A percentile compares a stretch with the other conserved stretches of the same genome.
Evolutionary conservation across 2,888 invertebrate species (phyloP).

Genomic region (Metellina segmentata): DNA sequence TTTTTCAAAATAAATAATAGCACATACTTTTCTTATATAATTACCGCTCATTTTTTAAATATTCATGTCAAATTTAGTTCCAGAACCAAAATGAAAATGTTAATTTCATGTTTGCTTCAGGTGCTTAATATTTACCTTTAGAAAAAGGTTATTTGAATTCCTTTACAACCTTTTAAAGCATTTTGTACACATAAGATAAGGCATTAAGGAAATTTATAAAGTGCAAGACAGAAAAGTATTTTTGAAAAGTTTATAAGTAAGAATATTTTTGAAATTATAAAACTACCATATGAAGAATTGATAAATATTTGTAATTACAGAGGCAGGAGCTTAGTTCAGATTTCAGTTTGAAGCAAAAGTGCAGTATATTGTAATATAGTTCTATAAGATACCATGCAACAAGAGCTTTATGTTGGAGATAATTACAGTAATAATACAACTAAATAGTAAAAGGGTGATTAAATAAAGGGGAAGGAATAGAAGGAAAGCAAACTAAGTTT

Average conservation of each 20-base stretch:
- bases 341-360: slow-evolving; percentile 42
- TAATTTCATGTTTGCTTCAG: too few species aligned
- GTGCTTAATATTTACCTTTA: too few species aligned
- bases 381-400: slow-evolving; percentile 12
- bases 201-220: slow-evolving; percentile 16
- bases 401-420: not conserved
- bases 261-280: slow-evolving; percentile 9
- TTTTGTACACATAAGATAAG: not conserved
- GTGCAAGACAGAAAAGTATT: slow-evolving; percentile 26
- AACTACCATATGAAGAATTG: not conserved
- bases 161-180: too few species aligned
- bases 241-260: slow-evolving; percentile 8
- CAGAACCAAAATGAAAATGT: too few species aligned
- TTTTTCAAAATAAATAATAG: too few species aligned
- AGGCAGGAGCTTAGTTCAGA: slow-evolving; percentile 34
- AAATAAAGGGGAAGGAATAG: not conserved
- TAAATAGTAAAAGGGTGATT: not conserved
- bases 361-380: not conserved
- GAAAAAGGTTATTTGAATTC: too few species aligned
- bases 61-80: too few species aligned
- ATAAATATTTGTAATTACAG: slow-evolving; percentile 8
- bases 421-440: not conserved
- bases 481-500: slow-evolving; percentile 20
- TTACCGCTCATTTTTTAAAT: too few species aligned
- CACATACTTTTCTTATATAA: too few species aligned